Percentiles rank a stretch among this genome's conserved stretches.
These are phyloP conservation scores for Platichthys flesus DNA, from an alignment of 2,113 vertebrate species.

Conservation along the genomic window DNA sequence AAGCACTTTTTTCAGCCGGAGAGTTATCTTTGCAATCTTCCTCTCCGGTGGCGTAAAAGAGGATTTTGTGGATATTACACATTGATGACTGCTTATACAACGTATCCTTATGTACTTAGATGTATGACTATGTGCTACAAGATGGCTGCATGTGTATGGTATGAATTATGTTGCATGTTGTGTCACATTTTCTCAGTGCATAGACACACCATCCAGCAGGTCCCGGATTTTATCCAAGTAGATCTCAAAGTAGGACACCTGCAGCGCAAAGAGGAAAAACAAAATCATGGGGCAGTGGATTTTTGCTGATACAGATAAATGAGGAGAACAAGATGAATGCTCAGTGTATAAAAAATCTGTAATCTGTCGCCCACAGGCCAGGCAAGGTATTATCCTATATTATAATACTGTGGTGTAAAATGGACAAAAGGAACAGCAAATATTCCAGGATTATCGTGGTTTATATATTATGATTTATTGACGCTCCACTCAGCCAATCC, in stretches of 20 bases:
- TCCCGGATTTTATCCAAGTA: conserved; percentile 98
- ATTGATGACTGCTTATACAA: background rate
- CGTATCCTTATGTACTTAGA: background rate
- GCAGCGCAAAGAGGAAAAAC: conserved; percentile 28
- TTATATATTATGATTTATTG: conserved; percentile 58
- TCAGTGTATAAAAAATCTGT: too few relatives aligned
- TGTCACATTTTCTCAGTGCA: background rate
- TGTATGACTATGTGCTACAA: background rate
- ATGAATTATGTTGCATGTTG: background rate
- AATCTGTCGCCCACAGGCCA: too few relatives aligned
- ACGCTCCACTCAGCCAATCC: conserved; percentile 29
- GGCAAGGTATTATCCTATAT: conserved; percentile 35
- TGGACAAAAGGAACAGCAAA: conserved; percentile 26
- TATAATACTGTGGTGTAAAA: conserved; percentile 32
- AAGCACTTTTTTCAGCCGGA: too few relatives aligned
- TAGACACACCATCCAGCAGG: conserved; percentile 90
- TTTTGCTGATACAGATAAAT: conserved; percentile 19
- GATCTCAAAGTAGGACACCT: conserved; percentile 98
- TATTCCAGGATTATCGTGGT: conserved; percentile 36
- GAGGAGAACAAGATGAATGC: background rate
- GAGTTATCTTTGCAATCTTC: background rate
- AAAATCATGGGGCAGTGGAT: background rate
- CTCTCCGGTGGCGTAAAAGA: background rate
- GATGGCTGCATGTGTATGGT: background rate
- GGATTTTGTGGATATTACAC: background rate